Base-by-base conservation (phyloP, 2,797 vertebrate species). In the Schizothorax lantsangensis region DNA sequence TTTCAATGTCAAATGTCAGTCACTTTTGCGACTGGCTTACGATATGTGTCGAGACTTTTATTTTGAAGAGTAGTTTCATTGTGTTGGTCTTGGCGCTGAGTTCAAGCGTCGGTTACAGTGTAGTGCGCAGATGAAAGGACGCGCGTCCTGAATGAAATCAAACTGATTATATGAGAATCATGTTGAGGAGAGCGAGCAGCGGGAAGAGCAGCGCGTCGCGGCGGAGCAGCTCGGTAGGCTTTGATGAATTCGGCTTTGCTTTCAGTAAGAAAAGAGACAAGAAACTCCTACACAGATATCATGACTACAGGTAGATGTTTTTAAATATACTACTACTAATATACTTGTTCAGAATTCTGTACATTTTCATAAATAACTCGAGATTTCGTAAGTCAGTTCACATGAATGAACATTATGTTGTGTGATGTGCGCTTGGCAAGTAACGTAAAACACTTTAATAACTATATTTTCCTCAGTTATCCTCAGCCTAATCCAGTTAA, bases 191-290 rank as follows among this genome's bases (percentile, higher is more conserved):
- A 81, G 91, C 89, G 81, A 93, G 84, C 54, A 93, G 91, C 75
- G 88, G 90, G 47, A 90, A 92, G 8, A 91, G 91, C 69, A 93
- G 91, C 40, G 47, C 14, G 26, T 49, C 84, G 1, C 54, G 78
- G 6, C 52, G 84, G 2, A 91, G 91, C 69, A 94, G 94, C 2
- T 91, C 79, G 30, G n/a, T 85, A 19, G 74, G 73, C 4, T 95
- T 95, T 69, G 95, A 96, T 78, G 94, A 96, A 62, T 96, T 95
- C 85, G 95, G 95, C 59, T 96, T 96, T 72, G 94, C 94, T 30
- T 2, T 94, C 0, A 86, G 43, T 23, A 95, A 94, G 87, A 92
- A 88, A 83, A 94, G 89, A 73, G 91, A 93, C 6, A 90, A 91
- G 49, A 95, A 94, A 91, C 77, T 92, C 88, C 91, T 93, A 47